Base-by-base conservation (phyloP, 2,888 invertebrate genomes). In the Notodonta ziczac region DNA sequence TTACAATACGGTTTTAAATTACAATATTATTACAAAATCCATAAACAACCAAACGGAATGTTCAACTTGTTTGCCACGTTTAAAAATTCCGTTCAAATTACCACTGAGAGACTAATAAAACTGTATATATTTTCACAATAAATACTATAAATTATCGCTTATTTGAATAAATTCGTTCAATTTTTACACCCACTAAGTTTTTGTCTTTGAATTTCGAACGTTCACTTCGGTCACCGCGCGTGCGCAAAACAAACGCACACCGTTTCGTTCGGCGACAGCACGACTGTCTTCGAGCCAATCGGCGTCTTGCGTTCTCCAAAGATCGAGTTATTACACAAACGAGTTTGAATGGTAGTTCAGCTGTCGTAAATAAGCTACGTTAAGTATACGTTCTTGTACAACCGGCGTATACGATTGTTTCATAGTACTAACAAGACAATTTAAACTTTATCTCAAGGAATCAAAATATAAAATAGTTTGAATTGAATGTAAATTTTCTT, bases 281-380 rank as follows among this genome's bases (percentile, higher is more conserved):
- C 80, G 78, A 88, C 88, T 87, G 82, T 73, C 77, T 78, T 64
- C 61, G 67, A 65, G 67, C 88, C 88, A 88, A 87, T 88, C 80
- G 80, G 70, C 73, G 77, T 68, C 77, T 81, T 81, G 85, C 90
- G 85, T 90, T 91, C 90, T 87, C 90, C 82, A 65, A 81, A 85
- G 84, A 81, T 80, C 77, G 78, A 77, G 77, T 83, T 77, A 84
- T 81, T 79, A 89, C 63, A 73, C 88, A 78, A 80, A 82, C 80
- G 77, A 87, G 81, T 89, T 85, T 62, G 78, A 85, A 83, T 79
- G 80, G 78, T 75, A 71, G 66, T 73, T 67, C 74, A 77, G 73
- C 77, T 78, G 77, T 79, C 69, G 74, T 80, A 78, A 80, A 82
- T 77, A 80, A 74, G 69, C 70, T 62, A 68, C 63, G 69, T 69